Evolutionary conservation across 2,797 vertebrate genomes (phyloP), one percentile per base, ranked within the genome.

Genomic region (Coregonus ussuriensis): DNA sequence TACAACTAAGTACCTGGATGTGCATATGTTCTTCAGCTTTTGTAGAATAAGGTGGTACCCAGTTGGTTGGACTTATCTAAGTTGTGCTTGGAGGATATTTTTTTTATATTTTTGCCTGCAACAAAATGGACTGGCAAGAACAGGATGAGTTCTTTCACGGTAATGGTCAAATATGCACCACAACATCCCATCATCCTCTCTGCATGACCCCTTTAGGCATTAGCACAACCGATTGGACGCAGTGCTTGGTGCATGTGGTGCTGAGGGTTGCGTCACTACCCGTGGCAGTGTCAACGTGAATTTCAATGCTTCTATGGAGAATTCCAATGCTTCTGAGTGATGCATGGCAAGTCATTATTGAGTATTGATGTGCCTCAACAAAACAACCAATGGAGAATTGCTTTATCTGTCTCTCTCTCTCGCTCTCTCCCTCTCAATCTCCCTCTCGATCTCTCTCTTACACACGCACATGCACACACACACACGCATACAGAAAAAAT

Each of bases 181-280:
- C 90, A 85, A 89, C 84, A 88, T 84, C 81, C 77, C 78, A 89
- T 90, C 75, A 84, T 72, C 82, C 83, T 89, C 83, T 81, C 81
- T 13, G 14, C 78, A 53, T 63, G 86, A 83, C 86, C 84, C 85
- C 84, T 82, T 78, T 77, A 29, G 85, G 84, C 82, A 89, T 86
- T 88, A 86, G 80, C 77, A 79, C 82, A 83, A 69, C 11, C 77
- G 81, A 84, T 79, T 85, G 84, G 75, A 80, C 74, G 59, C 81
- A 77, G 68, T 74, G 75, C 65, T 75, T 69, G 81, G 82, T 71
- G 51, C 81, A 81, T 82, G 78, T 47, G 77, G 82, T 11, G 78
- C 85, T 68, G 75, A 72, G 81, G 84, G 74, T 80, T 80, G 81
- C 81, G 81, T 79, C 81, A 84, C 84, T 68, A 16, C 85, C 77